Evolutionary conservation across 2,888 invertebrate genomes (phyloP).

Genomic region (Rhamnusium bicolor): DNA sequence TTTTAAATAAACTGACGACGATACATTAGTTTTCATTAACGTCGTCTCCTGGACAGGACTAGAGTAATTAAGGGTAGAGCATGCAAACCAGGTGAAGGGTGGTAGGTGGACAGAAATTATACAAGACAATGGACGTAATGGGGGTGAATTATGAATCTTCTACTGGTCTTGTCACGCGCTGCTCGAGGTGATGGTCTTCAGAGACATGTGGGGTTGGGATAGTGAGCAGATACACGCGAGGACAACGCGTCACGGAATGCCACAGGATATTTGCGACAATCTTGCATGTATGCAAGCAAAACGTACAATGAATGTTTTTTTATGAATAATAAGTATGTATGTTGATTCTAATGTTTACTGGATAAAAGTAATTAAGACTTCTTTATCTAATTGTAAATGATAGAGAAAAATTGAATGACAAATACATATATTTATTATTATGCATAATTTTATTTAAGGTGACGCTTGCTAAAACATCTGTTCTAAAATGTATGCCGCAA

Average conservation of each 20-base stretch:
- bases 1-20: conserved; percentile 24
- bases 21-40: conserved; percentile 54
- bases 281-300: conserved; percentile 1
- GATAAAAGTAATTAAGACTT: background rate
- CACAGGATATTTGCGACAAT: conserved; percentile 15
- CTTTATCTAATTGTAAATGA: background rate
- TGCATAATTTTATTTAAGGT: no score
- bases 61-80: conserved; percentile 48
- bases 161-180: conserved; percentile 41
- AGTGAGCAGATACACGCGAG: conserved; percentile 23
- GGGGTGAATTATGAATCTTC: conserved; percentile 43
- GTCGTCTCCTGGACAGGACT: conserved; percentile 47
- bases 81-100: conserved; percentile 27
- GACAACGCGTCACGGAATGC: conserved; percentile 26
- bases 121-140: conserved; percentile 36
- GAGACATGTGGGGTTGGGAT: conserved; percentile 35
- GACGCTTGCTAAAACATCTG: no score
- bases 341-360: background rate
- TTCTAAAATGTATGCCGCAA: no score
- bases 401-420: background rate
- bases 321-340: background rate
- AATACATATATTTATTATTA: background rate
- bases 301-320: background rate
- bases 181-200: conserved; percentile 46
- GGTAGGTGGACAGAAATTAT: conserved; percentile 32